A percentile compares a stretch with the other conserved stretches of the same genome.
Evolutionary conservation across 2,888 invertebrate species (phyloP).

Genomic region (Exephanes ischioxanthus): DNA sequence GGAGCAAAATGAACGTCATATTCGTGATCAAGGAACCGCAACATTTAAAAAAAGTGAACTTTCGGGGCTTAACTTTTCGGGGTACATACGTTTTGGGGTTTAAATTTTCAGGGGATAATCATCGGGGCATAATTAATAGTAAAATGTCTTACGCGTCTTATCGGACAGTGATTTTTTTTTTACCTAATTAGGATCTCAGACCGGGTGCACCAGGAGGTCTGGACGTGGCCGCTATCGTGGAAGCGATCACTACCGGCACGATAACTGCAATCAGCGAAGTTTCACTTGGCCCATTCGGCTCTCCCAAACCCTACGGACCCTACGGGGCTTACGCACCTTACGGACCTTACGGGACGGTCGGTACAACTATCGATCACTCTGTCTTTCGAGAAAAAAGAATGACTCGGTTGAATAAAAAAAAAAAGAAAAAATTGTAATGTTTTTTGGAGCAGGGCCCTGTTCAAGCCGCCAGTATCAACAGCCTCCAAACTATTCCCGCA

Average conservation of each 20-base stretch:
- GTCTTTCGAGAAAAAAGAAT: not conserved
- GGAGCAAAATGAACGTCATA: no score
- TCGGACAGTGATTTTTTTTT: not conserved
- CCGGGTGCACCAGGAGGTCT: conserved; percentile 71
- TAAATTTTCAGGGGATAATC: no score
- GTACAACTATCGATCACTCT: conserved; percentile 25
- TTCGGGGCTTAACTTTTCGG: no score
- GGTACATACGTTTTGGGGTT: no score
- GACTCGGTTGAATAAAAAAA: not conserved
- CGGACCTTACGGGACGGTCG: conserved; percentile 63
- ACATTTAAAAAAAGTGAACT: no score
- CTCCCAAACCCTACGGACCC: conserved; percentile 28
- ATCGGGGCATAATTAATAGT: not conserved
- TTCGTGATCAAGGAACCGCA: no score
- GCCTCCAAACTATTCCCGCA: not conserved
- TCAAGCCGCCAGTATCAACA: conserved; percentile 60
- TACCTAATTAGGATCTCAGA: conserved; percentile 74
- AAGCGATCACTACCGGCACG: conserved; percentile 79
- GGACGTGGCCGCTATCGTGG: conserved; percentile 78
- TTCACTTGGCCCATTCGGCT: conserved; percentile 6
- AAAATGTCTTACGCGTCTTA: not conserved
- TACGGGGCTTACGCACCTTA: conserved; percentile 39
- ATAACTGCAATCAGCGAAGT: conserved; percentile 79
- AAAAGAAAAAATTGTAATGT: not conserved
- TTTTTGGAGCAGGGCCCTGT: conserved; percentile 51